phyloP scores from a whole-genome alignment of 30 jellyfish, hydroid and myxozoan genomes.

The Cassiopea xamachana region DNA sequence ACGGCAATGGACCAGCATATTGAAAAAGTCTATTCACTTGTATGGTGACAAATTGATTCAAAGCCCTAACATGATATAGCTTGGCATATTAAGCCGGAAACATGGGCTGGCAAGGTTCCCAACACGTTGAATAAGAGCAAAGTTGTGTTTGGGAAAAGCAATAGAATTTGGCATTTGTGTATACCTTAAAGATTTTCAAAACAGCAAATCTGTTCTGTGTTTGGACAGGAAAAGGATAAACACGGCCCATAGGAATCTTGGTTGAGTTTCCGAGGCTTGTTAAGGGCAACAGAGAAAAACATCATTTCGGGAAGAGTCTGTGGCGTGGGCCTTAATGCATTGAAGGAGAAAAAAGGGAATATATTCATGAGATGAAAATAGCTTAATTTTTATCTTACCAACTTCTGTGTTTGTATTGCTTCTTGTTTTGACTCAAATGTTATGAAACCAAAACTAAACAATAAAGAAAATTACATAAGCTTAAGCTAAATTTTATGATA shows the following conservation, averaged over 20 bases:
- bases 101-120: conserved; percentile 73
- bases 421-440: conserved; percentile 98
- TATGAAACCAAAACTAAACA: conserved; percentile 91
- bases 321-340: conserved; percentile 8
- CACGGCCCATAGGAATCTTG: background rate
- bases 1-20: background rate
- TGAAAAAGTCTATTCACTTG: background rate
- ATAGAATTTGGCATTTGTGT: conserved; percentile 1
- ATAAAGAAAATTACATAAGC: conserved; percentile 4
- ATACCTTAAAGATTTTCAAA: conserved; percentile 1
- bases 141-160: background rate
- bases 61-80: conserved; percentile 6
- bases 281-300: conserved; percentile 6
- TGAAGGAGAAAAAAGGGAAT: conserved; percentile 4
- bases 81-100: conserved; percentile 64
- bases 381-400: conserved; percentile 58
- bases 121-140: conserved; percentile 38
- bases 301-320: background rate
- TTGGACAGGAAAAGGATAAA: conserved; percentile 31
- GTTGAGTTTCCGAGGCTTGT: conserved; percentile 11
- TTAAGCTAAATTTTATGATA: background rate
- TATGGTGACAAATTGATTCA: background rate
- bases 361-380: no score
- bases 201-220: conserved; percentile 16
- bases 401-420: conserved; percentile 94